Conservation (phyloP, 2,113 vertebrate species). For the Corapipo altera region DNA sequence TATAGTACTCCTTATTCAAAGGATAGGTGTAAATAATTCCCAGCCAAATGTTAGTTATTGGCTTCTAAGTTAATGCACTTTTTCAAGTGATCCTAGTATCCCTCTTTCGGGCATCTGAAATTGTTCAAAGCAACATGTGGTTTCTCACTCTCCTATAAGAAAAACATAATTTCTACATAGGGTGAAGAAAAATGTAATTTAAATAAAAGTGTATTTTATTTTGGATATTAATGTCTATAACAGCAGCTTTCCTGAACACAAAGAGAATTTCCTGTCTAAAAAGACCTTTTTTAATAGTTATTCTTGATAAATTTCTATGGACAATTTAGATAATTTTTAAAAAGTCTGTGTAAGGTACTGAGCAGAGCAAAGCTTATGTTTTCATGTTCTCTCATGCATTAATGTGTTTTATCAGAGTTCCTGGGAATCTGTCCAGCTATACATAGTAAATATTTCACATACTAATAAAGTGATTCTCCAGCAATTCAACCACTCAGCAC, state of each 20-base stretch:
- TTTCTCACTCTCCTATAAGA: background rate
- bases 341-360: background rate
- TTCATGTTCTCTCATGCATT: background rate
- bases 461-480: conserved; percentile 21
- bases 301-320: background rate
- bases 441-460: conserved; percentile 38
- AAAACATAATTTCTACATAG: background rate
- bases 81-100: background rate
- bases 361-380: background rate
- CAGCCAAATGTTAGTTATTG: background rate
- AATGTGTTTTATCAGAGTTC: conserved; percentile 17
- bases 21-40: conserved; percentile 9
- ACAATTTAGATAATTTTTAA: background rate
- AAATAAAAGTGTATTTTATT: background rate
- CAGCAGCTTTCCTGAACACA: background rate
- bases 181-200: background rate
- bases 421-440: background rate
- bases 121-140: background rate
- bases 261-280: background rate
- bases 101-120: conserved; percentile 3
- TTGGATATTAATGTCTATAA: background rate
- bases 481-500: conserved; percentile 20
- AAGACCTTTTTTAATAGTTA: background rate
- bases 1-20: background rate
- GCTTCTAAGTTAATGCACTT: background rate